phyloP scores from a whole-genome alignment of 2,888 invertebrate genomes.

The Archips xylosteana region DNA sequence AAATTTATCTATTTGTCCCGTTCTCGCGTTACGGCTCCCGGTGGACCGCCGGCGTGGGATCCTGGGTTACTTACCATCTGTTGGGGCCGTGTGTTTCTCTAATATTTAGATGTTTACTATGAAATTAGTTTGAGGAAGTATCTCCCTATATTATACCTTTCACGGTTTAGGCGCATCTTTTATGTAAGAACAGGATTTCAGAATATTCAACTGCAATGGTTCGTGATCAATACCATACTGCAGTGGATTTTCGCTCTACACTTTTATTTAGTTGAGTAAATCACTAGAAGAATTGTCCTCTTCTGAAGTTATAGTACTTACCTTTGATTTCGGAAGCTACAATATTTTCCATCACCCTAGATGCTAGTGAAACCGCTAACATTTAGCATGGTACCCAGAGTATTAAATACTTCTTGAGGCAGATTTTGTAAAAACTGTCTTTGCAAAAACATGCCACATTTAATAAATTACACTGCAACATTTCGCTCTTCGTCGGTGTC shows the following conservation, averaged over 20 bases:
- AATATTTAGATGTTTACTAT: neutral
- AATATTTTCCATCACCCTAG: neutral
- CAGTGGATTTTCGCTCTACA: too few species aligned
- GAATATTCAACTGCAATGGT: too few species aligned
- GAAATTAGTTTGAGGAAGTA: neutral
- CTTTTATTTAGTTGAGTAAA: too few species aligned
- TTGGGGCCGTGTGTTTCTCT: neutral
- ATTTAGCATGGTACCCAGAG: neutral
- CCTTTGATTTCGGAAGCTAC: too few species aligned
- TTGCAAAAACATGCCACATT: too few species aligned
- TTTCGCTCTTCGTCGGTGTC: neutral
- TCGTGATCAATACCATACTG: too few species aligned
- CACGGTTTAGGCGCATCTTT: neutral
- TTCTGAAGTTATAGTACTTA: too few species aligned
- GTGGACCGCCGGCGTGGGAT: conserved; percentile 50
- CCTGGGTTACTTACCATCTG: conserved; percentile 30
- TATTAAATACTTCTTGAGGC: too few species aligned
- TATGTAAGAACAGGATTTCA: too few species aligned
- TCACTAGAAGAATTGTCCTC: too few species aligned
- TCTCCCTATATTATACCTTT: neutral
- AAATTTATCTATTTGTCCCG: conserved; percentile 74
- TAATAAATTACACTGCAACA: neutral
- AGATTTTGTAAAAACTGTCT: too few species aligned
- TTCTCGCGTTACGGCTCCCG: conserved; percentile 71
- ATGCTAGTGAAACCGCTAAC: neutral